A percentile compares a stretch with the other conserved stretches of the same genome.
Conservation (phyloP, 1,140 invertebrate species). For the Oscheius sp. region DNA sequence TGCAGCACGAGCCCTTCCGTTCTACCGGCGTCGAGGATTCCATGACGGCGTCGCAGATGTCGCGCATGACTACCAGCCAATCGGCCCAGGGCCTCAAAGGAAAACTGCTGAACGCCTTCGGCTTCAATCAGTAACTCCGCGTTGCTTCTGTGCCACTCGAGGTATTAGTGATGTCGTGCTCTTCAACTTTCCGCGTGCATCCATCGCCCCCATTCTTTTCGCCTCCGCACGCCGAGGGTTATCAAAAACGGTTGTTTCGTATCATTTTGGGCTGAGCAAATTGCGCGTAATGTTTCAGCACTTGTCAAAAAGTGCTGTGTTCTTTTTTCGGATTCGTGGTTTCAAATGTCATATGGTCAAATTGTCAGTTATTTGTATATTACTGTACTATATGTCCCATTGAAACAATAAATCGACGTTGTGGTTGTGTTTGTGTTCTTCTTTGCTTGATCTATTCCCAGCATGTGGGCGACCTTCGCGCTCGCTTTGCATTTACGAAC, state of each 20-base stretch:
- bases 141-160: neutral
- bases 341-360: too few relatives aligned
- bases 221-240: too few relatives aligned
- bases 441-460: neutral
- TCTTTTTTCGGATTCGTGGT: too few relatives aligned
- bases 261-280: too few relatives aligned
- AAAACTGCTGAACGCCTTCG: constrained; percentile 26
- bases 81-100: constrained; percentile 19
- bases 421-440: neutral
- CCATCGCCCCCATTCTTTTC: too few relatives aligned
- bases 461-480: too few relatives aligned
- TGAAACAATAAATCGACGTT: neutral
- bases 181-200: neutral
- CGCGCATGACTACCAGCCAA: constrained; percentile 19
- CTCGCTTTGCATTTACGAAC: too few relatives aligned
- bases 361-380: neutral
- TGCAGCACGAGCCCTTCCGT: constrained; percentile 32
- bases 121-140: constrained; percentile 17
- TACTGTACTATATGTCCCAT: neutral
- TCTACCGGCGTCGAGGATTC: constrained; percentile 12
- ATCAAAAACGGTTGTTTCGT: too few relatives aligned
- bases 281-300: too few relatives aligned
- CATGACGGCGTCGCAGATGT: constrained; percentile 25
- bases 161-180: neutral
- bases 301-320: too few relatives aligned